Evolutionary conservation across 2,888 invertebrate genomes (phyloP), one percentile per base, ranked within the genome.

Genomic region (Folsomia candida): DNA sequence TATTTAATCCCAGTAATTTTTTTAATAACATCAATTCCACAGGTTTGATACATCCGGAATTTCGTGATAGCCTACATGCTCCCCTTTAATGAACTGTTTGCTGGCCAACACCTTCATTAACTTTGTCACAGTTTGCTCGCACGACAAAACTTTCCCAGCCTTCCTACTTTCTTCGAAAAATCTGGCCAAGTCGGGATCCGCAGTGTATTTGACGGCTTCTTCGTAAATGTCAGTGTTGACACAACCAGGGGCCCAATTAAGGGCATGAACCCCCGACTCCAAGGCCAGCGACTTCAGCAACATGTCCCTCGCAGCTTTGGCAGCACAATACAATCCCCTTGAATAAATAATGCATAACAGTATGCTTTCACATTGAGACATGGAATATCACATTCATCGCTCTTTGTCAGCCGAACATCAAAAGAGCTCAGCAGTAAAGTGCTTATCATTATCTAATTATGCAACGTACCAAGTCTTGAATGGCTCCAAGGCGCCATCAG

Each of bases 161-260:
- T 86, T 85, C 77, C 88, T 87, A 81, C 90, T 86, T 1, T 88
- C 86, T 37, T 84, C 83, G 81, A 92, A 92, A 0, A 83, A 83
- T 68, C 86, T 85, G 72, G 86, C 87, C 14, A 90, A 81, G 68
- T 88, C 88, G 1, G 85, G 82, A 81, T 90, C 89, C 2, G 87
- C 86, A 0, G 89, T 86, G 69, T 88, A 85, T 0, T 85, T 84
- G 57, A 89, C 85, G 2, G 92, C 86, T 76, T 86, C 85, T 62
- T 88, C 84, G 67, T 91, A 88, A 96, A 97, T 97, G 67, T 92
- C 90, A 0, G 97, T 97, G 78, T 93, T 89, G 1, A 97, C 91
- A 0, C 95, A 94, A 18, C 97, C 97, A 0, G 97, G 97, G 0
- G 94, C 90, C 84, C 96, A 97, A 83, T 90, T 96, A 59, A 97